Evolutionary conservation across 2,113 vertebrate genomes (phyloP).

Genomic region (Lichenostomus cassidix): DNA sequence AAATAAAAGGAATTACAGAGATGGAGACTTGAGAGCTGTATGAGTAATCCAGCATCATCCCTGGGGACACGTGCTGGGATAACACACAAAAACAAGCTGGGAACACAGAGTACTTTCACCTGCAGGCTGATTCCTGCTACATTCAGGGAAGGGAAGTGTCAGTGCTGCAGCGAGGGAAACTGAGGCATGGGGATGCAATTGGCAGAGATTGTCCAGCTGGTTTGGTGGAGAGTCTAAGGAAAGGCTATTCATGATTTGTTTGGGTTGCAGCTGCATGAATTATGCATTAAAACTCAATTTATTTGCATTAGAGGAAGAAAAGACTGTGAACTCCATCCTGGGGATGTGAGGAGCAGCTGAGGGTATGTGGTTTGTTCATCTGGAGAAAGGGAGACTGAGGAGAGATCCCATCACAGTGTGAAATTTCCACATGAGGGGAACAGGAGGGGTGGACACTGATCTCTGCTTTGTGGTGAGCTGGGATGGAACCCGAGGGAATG

Average conservation of each 20-base stretch:
- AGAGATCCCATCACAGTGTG: background rate
- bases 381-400: background rate
- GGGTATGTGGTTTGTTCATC: background rate
- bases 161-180: background rate
- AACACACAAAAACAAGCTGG: background rate
- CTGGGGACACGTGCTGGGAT: constrained; percentile 3
- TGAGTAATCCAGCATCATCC: constrained; percentile 58
- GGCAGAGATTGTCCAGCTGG: background rate
- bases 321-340: background rate
- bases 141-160: background rate
- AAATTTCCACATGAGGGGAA: background rate
- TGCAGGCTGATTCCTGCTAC: background rate
- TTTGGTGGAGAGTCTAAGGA: background rate
- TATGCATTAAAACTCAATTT: background rate
- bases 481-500: rapidly evolving
- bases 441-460: background rate
- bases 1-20: constrained; percentile 37
- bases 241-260: background rate
- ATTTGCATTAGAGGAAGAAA: background rate
- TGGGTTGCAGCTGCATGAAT: background rate
- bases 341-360: background rate
- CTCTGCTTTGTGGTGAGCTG: background rate
- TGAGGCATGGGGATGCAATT: background rate
- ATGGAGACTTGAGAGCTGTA: background rate
- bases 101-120: constrained; percentile 2